Conservation (phyloP, 2,888 invertebrate genomes). For the Tipula helvola region DNA sequence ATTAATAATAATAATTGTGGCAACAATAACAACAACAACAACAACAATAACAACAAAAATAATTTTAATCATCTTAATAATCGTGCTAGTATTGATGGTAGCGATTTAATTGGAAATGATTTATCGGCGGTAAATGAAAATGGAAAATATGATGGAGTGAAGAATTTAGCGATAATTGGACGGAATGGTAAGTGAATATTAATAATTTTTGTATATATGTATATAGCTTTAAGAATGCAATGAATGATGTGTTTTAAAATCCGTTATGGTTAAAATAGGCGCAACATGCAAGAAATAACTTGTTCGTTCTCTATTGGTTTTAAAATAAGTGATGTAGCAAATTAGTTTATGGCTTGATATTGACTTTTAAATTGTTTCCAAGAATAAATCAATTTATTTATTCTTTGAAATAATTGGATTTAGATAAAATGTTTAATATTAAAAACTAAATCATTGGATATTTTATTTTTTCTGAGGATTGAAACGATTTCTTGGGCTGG, state of each 20-base stretch:
- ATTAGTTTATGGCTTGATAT: background rate
- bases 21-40: background rate
- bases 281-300: background rate
- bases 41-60: background rate
- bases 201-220: background rate
- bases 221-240: background rate
- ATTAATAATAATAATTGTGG: constrained; percentile 12
- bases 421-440: too few relatives aligned
- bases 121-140: background rate
- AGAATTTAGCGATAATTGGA: constrained; percentile 18
- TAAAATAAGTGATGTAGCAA: too few relatives aligned
- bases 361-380: background rate
- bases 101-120: background rate
- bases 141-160: background rate
- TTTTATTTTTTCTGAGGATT: too few relatives aligned
- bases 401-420: background rate
- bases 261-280: background rate
- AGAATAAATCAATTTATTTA: background rate
- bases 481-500: too few relatives aligned
- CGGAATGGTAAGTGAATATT: constrained; percentile 21
- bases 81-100: background rate
- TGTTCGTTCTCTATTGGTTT: background rate
- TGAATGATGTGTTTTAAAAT: background rate
- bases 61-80: background rate
- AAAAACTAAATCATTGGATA: too few relatives aligned